Evolutionary conservation across 1,140 invertebrate species (phyloP).

Genomic region (Atta cephalotes): DNA sequence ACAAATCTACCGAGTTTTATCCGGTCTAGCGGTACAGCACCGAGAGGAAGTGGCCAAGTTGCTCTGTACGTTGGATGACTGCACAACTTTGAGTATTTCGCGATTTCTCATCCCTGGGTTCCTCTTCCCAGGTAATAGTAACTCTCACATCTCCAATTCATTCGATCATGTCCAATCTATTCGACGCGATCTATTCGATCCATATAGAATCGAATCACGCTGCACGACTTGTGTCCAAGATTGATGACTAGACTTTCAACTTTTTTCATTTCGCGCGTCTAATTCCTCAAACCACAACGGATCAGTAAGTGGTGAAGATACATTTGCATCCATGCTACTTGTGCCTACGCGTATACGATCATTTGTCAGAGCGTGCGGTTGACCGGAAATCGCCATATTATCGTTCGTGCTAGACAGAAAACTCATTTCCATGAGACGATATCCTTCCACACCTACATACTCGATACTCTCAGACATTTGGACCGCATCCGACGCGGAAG

Average conservation of each 20-base stretch:
- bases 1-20: constrained; percentile 56
- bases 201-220: constrained; percentile 38
- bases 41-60: constrained; percentile 63
- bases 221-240: constrained; percentile 22
- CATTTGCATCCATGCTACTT: constrained; percentile 21
- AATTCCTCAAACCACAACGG: constrained; percentile 32
- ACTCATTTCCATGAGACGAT: constrained; percentile 62
- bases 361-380: constrained; percentile 21
- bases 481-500: constrained; percentile 48
- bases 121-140: constrained; percentile 54
- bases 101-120: constrained; percentile 39
- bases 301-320: constrained; percentile 26
- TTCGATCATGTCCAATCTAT: constrained; percentile 24
- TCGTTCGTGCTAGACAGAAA: constrained; percentile 19
- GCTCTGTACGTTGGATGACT: constrained; percentile 38
- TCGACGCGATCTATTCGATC: constrained; percentile 37
- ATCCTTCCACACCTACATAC: constrained; percentile 54
- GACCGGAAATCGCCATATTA: constrained; percentile 30
- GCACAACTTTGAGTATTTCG: constrained; percentile 61
- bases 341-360: constrained; percentile 8
- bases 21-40: constrained; percentile 70
- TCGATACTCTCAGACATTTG: background rate
- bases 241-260: constrained; percentile 14
- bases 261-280: constrained; percentile 27
- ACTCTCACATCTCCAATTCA: constrained; percentile 31